A percentile compares a stretch with the other conserved stretches of the same genome.
phyloP scores from a whole-genome alignment of 2,113 vertebrate species.

The Muntiacus reevesi region DNA sequence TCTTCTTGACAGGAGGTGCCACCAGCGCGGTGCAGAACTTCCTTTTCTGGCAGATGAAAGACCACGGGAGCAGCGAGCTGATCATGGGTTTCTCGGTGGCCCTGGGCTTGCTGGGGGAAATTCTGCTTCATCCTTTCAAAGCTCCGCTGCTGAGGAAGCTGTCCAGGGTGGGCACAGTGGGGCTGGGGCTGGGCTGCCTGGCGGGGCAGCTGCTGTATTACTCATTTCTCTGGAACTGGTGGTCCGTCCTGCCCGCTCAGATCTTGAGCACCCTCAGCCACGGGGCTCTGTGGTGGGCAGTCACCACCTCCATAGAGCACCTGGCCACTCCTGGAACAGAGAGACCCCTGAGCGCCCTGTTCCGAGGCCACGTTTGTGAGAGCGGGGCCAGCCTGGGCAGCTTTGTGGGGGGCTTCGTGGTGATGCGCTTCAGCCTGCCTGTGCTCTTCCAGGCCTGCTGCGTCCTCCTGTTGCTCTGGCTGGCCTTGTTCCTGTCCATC shows the following conservation, averaged over 20 bases:
- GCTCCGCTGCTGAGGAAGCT: constrained; percentile 76
- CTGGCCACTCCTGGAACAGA: constrained; percentile 83
- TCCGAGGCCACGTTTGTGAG: constrained; percentile 75
- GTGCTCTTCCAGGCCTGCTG: constrained; percentile 82
- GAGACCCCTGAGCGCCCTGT: constrained; percentile 80
- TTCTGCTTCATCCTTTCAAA: constrained; percentile 76
- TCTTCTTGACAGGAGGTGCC: constrained; percentile 76
- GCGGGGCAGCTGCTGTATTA: constrained; percentile 87
- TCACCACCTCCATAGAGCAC: constrained; percentile 79
- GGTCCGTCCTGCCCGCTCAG: constrained; percentile 86
- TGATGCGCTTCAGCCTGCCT: constrained; percentile 73
- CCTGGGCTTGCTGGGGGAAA: constrained; percentile 81
- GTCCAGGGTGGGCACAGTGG: constrained; percentile 68
- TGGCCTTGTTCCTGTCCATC: constrained; percentile 79
- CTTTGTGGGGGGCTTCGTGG: constrained; percentile 83
- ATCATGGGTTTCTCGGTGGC: constrained; percentile 86
- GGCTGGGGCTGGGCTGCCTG: constrained; percentile 75
- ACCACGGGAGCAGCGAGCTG: constrained; percentile 83
- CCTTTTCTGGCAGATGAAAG: constrained; percentile 92
- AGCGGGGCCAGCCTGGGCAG: constrained; percentile 86
- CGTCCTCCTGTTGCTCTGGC: constrained; percentile 80
- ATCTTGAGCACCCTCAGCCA: constrained; percentile 81
- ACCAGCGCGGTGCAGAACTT: constrained; percentile 84
- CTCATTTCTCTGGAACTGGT: constrained; percentile 87
- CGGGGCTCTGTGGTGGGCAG: constrained; percentile 86